These are phyloP conservation scores for Silurus lanzhouensis DNA, from an alignment of 2,797 vertebrate genomes.

Conservation along the genomic window DNA sequence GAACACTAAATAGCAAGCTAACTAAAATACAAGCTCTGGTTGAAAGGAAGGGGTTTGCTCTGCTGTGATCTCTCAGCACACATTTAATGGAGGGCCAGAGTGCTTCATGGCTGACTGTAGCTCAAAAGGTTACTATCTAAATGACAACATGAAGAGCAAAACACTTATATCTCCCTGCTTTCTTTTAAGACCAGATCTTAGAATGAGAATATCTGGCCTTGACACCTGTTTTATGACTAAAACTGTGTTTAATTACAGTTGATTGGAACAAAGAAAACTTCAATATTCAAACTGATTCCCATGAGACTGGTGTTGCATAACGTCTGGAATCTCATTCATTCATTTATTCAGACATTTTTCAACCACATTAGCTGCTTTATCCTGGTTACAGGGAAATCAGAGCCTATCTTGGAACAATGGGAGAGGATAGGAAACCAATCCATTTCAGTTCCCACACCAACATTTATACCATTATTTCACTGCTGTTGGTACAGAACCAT, in stretches of 20 bases:
- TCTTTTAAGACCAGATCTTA: background rate
- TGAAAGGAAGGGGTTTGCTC: background rate
- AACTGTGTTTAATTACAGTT: background rate
- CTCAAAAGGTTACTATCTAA: background rate
- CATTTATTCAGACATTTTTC: background rate
- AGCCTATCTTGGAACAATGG: background rate
- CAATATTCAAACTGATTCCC: background rate
- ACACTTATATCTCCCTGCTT: background rate
- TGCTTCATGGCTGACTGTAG: background rate
- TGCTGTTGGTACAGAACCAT: background rate
- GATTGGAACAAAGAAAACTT: background rate
- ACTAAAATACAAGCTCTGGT: background rate
- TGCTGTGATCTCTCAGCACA: background rate
- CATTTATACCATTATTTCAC: background rate
- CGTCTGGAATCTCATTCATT: background rate
- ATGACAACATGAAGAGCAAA: background rate
- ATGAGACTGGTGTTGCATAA: background rate
- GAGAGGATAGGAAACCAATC: background rate
- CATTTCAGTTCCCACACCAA: background rate
- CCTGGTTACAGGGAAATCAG: background rate
- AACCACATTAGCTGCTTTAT: background rate
- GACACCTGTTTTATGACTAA: background rate
- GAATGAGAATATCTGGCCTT: background rate
- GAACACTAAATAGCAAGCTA: constrained; percentile 2
- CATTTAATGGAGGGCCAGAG: background rate